Evolutionary conservation across 2,797 vertebrate genomes (phyloP), one percentile per base, ranked within the genome.

Genomic region (Sebastes iracundus): DNA sequence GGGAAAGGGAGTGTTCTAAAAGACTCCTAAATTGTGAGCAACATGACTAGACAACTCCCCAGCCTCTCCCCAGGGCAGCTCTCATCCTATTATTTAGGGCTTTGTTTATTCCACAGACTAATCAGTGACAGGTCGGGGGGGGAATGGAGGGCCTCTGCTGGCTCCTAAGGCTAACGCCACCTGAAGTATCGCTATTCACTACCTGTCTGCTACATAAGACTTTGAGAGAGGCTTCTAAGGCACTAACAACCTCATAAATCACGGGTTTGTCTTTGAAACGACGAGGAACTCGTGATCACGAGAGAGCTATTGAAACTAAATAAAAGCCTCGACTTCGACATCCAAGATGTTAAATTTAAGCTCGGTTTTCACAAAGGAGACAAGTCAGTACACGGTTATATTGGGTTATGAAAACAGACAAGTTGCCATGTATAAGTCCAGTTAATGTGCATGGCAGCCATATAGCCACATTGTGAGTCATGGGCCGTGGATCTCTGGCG

Each of bases 31-130:
- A 95, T 95, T 93, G 92, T 93, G 88, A 93, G 91, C 87, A 91
- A 94, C 94, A 92, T 93, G 94, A 94, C 93, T 76, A 93, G 93
- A 95, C 92, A 93, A 94, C 94, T 95, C 95, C 93, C 93, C 83
- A 75, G 82, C 80, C 82, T 88, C 82, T 91, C 90, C 88, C 90
- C 82, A 73, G 83, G 90, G 92, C 86, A 85, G 88, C 89, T 87
- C 92, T 90, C 86, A 89, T 94, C 89, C 93, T 90, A 92, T 96
- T 93, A 95, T 95, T 95, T 95, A 94, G 88, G 87, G 90, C 81
- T 93, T 91, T 92, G 92, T 95, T 96, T 95, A 94, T 95, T 93
- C 89, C 94, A 93, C 89, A 87, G 90, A 80, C 90, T 93, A 92
- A 95, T 95, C 92, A 92, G 93, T 94, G 92, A 91, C 93, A 94